These are phyloP conservation scores for Sciaenops ocellatus DNA, from an alignment of 2,797 vertebrate species.

Conservation along the genomic window DNA sequence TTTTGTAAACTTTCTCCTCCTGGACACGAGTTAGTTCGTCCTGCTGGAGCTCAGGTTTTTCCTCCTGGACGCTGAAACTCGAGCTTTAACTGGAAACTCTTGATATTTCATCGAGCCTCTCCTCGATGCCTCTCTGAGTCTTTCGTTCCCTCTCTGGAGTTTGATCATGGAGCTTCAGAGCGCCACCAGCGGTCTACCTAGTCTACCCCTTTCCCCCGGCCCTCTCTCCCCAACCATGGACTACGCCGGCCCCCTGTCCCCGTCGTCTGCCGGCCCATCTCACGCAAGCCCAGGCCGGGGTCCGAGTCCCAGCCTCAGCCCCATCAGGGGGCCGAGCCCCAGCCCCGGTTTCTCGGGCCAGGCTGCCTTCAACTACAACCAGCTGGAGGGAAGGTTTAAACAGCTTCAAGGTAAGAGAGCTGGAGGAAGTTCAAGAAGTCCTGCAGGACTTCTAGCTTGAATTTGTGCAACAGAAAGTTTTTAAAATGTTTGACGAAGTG, in stretches of 20 bases:
- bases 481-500: neutral
- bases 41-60: neutral
- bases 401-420: conserved; percentile 93
- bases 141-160: conserved; percentile 27
- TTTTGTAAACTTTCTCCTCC: neutral
- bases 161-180: conserved; percentile 93
- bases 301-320: conserved; percentile 72
- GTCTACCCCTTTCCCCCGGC: conserved; percentile 75
- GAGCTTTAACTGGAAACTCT: neutral
- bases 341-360: conserved; percentile 84
- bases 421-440: neutral
- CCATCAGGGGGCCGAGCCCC: conserved; percentile 62
- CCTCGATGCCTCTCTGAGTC: conserved; percentile 42
- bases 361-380: conserved; percentile 95
- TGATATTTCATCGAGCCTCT: neutral
- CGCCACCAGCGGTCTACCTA: conserved; percentile 80
- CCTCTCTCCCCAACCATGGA: conserved; percentile 71
- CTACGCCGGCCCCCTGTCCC: conserved; percentile 66
- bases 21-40: neutral
- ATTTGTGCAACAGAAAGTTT: neutral
- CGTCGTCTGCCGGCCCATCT: conserved; percentile 51
- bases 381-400: conserved; percentile 96
- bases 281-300: conserved; percentile 54
- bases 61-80: neutral
- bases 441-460: neutral